Percentiles rank a stretch among this genome's conserved stretches.
These are phyloP conservation scores for Laterallus jamaicensis DNA, from an alignment of 2,113 vertebrate genomes.

Conservation along the genomic window DNA sequence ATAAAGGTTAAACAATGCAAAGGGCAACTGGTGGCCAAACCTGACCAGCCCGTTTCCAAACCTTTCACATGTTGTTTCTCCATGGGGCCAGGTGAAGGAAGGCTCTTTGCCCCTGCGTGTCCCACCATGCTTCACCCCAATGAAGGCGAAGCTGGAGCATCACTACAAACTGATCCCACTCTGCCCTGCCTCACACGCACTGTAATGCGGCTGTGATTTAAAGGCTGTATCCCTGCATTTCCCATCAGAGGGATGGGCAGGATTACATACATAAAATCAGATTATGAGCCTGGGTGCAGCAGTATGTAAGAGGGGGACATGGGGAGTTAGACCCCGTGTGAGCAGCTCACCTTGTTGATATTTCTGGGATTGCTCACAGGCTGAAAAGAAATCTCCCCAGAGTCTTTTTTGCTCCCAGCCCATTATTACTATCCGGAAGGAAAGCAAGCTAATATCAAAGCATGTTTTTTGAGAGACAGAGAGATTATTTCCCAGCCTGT, in stretches of 20 bases:
- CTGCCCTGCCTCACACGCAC: not conserved
- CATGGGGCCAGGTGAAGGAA: not conserved
- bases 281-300: not conserved
- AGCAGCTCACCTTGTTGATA: accelerated
- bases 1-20: not conserved
- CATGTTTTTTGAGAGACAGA: not conserved
- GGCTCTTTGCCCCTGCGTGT: accelerated
- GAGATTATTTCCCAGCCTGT: not conserved
- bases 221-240: not conserved
- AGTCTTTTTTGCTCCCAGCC: not conserved
- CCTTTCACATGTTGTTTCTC: not conserved
- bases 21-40: not conserved
- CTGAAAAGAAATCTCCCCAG: not conserved
- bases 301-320: not conserved
- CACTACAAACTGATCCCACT: not conserved
- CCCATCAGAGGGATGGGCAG: not conserved
- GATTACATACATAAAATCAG: not conserved
- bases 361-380: not conserved
- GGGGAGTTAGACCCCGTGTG: not conserved
- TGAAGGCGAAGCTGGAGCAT: not conserved
- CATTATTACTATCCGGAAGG: not conserved
- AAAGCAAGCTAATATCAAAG: not conserved
- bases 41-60: not conserved
- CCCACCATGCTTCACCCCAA: accelerated
- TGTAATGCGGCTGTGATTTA: not conserved